Evolutionary conservation across 2,888 invertebrate species (phyloP).

Genomic region (Micoletzkya japonica): DNA sequence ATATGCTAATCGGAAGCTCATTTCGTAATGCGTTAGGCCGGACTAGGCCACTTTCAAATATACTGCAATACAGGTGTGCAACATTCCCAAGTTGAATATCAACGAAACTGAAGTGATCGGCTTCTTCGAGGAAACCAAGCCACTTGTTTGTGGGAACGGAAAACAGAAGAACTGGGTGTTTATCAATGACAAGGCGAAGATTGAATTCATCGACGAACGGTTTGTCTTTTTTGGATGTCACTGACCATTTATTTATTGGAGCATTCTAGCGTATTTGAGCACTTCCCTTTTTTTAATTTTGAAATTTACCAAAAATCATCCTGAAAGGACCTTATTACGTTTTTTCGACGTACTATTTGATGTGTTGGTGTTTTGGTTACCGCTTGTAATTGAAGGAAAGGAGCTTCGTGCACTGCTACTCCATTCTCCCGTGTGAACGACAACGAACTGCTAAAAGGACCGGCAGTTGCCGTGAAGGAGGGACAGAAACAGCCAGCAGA

Average conservation of each 20-base stretch:
- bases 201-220: conserved; percentile 42
- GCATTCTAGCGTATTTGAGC: too few species aligned
- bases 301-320: too few species aligned
- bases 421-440: conserved; percentile 39
- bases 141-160: conserved; percentile 40
- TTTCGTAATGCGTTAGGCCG: neutral
- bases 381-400: conserved; percentile 23
- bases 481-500: conserved; percentile 29
- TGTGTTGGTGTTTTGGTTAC: neutral
- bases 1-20: too few species aligned
- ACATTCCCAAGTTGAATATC: conserved; percentile 56
- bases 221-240: neutral
- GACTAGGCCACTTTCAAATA: neutral
- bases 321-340: neutral
- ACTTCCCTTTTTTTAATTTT: too few species aligned
- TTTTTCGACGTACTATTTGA: neutral
- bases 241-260: neutral
- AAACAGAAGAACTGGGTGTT: conserved; percentile 49
- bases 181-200: conserved; percentile 45
- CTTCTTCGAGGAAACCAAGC: conserved; percentile 47
- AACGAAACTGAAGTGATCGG: conserved; percentile 52
- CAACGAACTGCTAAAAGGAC: conserved; percentile 33
- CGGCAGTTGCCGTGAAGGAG: conserved; percentile 25
- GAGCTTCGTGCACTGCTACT: conserved; percentile 35
- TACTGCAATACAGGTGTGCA: conserved; percentile 42